Percentiles rank a stretch among this genome's conserved stretches.
Evolutionary conservation across 2,113 vertebrate species (phyloP).

Genomic region (Rhea americana): DNA sequence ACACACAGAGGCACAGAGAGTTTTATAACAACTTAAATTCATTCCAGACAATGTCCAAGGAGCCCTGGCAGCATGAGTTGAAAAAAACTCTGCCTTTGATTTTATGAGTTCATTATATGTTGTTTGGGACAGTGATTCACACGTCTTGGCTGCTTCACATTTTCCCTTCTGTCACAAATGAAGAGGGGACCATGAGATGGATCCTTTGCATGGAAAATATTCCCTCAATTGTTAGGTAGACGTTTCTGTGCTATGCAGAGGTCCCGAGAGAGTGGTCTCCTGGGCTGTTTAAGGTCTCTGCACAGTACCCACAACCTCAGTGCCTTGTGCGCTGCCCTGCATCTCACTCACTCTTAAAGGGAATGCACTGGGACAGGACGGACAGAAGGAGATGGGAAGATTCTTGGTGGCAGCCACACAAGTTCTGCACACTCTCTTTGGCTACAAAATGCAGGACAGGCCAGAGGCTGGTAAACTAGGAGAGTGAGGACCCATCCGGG

Average conservation of each 20-base stretch:
- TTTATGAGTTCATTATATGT: slow-evolving; percentile 73
- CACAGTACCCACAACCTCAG: neutral
- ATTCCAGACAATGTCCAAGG: slow-evolving; percentile 72
- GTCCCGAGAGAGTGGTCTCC: neutral
- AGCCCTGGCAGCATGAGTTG: slow-evolving; percentile 64
- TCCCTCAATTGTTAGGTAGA: slow-evolving; percentile 66
- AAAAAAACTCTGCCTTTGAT: slow-evolving; percentile 70
- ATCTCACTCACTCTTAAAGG: neutral
- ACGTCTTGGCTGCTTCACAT: slow-evolving; percentile 63
- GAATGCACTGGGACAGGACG: neutral
- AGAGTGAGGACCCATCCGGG: neutral
- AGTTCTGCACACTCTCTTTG: neutral
- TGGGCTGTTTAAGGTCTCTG: neutral
- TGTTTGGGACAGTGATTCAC: slow-evolving; percentile 70
- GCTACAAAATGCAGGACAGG: neutral
- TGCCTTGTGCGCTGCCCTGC: neutral
- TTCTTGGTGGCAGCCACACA: rapidly evolving
- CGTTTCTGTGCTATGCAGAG: neutral
- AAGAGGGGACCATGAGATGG: slow-evolving; percentile 61
- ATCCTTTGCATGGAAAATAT: slow-evolving; percentile 63
- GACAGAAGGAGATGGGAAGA: neutral
- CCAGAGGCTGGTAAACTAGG: neutral
- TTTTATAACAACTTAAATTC: slow-evolving; percentile 72
- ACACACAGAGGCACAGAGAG: slow-evolving; percentile 13
- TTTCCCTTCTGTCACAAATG: slow-evolving; percentile 70